phyloP scores from a whole-genome alignment of 2,797 vertebrate genomes.

The Mareca strepera region DNA sequence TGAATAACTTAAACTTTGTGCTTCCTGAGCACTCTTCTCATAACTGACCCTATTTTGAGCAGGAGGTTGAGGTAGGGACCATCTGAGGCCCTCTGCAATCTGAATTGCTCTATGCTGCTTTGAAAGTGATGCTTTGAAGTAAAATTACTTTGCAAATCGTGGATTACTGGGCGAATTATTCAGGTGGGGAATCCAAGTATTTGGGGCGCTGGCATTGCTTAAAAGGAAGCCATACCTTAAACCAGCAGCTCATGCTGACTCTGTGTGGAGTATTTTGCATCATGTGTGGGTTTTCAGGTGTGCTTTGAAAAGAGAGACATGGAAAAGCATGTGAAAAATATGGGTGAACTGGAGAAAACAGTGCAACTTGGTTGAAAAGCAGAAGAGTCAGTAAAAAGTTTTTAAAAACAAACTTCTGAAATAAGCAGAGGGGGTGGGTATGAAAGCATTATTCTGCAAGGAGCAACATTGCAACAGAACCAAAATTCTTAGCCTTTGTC shows the following conservation, averaged over 20 bases:
- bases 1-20: not conserved
- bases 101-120: not conserved
- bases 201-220: not conserved
- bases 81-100: not conserved
- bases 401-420: not conserved
- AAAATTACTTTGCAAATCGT: not conserved
- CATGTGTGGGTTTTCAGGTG: not conserved
- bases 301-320: not conserved
- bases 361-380: not conserved
- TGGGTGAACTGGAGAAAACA: not conserved
- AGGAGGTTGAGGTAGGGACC: not conserved
- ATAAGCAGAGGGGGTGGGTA: not conserved
- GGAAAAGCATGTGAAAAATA: not conserved
- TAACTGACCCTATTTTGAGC: not conserved
- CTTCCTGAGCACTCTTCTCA: not conserved
- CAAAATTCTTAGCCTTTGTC: conserved; percentile 50
- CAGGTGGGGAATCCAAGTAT: not conserved
- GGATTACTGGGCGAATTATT: not conserved
- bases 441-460: not conserved
- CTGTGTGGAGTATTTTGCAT: not conserved
- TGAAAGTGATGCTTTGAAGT: not conserved
- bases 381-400: not conserved
- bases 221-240: not conserved
- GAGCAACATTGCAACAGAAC: conserved; percentile 23
- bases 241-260: not conserved